Conservation (phyloP, 2,113 vertebrate genomes). For the Takifugu bimaculatus region DNA sequence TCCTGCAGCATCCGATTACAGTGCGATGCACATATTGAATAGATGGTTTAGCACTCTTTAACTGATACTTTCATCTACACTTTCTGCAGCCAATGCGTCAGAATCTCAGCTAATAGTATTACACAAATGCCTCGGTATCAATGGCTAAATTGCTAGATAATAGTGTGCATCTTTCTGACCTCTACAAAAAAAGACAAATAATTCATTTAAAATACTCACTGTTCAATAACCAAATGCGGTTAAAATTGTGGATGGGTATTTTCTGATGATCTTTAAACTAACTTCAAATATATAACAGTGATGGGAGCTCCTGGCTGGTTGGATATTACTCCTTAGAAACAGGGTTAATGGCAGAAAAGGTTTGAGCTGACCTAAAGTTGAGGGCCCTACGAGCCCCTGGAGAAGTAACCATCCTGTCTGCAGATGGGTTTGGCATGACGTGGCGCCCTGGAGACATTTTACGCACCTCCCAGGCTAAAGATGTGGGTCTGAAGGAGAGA, state of each 20-base stretch:
- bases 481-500: constrained; percentile 83
- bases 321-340: too few relatives aligned
- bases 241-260: neutral
- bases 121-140: constrained; percentile 66
- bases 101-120: constrained; percentile 67
- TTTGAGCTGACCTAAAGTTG: constrained; percentile 84
- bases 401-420: constrained; percentile 87
- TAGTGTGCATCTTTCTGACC: constrained; percentile 42
- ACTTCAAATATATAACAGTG: constrained; percentile 23
- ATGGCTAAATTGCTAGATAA: constrained; percentile 31
- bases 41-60: constrained; percentile 75
- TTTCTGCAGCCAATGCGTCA: constrained; percentile 48
- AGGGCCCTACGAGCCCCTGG: constrained; percentile 85
- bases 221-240: constrained; percentile 33
- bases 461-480: constrained; percentile 96
- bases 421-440: constrained; percentile 88
- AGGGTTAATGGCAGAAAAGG: neutral
- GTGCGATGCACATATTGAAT: constrained; percentile 59
- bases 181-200: constrained; percentile 33
- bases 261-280: constrained; percentile 33
- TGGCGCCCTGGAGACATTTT: constrained; percentile 99
- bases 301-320: neutral
- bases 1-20: constrained; percentile 72
- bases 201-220: constrained; percentile 53
- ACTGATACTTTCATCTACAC: constrained; percentile 69